phyloP scores from a whole-genome alignment of 2,888 invertebrate genomes.

The Priapulus caudatus region DNA sequence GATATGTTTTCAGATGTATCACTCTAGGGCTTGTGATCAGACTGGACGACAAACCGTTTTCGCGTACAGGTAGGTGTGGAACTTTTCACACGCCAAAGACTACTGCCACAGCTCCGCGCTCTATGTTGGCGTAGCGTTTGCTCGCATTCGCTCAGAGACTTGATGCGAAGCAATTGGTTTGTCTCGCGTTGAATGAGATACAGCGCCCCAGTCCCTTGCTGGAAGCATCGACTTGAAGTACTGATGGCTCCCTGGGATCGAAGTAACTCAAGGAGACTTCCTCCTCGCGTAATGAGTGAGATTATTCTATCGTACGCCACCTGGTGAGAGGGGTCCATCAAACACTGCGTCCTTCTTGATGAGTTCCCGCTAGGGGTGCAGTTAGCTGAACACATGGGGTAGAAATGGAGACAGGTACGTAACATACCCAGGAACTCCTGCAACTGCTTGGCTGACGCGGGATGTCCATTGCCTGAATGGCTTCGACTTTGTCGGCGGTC shows the following conservation, averaged over 20 bases:
- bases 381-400: no score
- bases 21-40: slow-evolving; percentile 36
- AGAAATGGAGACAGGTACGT: no score
- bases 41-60: slow-evolving; percentile 30
- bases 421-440: slow-evolving; percentile 13
- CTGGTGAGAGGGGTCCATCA: slow-evolving; percentile 14
- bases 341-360: slow-evolving; percentile 12
- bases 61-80: no score
- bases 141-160: slow-evolving; percentile 28
- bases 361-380: no score
- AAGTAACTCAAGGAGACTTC: slow-evolving; percentile 29
- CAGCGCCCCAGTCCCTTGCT: slow-evolving; percentile 30
- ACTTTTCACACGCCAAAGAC: no score
- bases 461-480: slow-evolving; percentile 4
- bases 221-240: slow-evolving; percentile 30
- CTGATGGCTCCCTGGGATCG: slow-evolving; percentile 22
- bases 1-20: slow-evolving; percentile 31
- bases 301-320: slow-evolving; percentile 29
- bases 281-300: slow-evolving; percentile 21
- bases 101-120: no score
- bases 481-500: slow-evolving; percentile 10
- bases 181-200: slow-evolving; percentile 27
- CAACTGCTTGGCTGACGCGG: slow-evolving; percentile 9
- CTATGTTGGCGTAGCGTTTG: slow-evolving; percentile 33
- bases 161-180: slow-evolving; percentile 33